Conservation (phyloP, 2,113 vertebrate genomes). For the Uria lomvia region DNA sequence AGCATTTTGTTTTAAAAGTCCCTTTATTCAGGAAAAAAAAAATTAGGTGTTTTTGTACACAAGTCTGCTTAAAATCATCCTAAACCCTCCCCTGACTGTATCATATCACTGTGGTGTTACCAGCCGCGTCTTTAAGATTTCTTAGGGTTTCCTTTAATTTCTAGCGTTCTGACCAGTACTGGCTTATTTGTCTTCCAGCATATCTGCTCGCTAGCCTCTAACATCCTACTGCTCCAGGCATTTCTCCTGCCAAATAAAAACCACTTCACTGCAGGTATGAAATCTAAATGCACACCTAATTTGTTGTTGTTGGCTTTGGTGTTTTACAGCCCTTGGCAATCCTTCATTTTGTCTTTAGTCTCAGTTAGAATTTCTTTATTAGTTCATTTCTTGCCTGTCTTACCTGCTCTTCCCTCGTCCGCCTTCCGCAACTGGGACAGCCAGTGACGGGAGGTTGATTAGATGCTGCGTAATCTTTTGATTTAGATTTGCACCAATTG, state of each 20-base stretch:
- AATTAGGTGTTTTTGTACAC: neutral
- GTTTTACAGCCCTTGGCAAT: neutral
- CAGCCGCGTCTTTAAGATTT: neutral
- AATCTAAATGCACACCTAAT: neutral
- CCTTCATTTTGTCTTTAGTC: neutral
- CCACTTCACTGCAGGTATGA: neutral
- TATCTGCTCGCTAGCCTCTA: neutral
- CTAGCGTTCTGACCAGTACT: neutral
- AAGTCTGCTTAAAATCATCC: neutral
- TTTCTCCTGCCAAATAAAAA: neutral
- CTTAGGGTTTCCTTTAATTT: fast-evolving
- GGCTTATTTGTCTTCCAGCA: neutral
- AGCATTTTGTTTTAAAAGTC: neutral
- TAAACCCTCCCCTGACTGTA: neutral
- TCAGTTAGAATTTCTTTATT: neutral
- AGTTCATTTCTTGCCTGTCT: neutral
- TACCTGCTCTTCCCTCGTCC: neutral
- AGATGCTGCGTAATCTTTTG: neutral
- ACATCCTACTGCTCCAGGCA: neutral
- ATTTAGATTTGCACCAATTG: neutral
- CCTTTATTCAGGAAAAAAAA: neutral
- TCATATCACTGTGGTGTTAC: neutral
- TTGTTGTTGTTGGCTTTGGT: neutral
- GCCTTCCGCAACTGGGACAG: neutral
- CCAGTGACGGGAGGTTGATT: neutral